Evolutionary conservation across 1,140 invertebrate genomes (phyloP).

Genomic region (Solen grandis): DNA sequence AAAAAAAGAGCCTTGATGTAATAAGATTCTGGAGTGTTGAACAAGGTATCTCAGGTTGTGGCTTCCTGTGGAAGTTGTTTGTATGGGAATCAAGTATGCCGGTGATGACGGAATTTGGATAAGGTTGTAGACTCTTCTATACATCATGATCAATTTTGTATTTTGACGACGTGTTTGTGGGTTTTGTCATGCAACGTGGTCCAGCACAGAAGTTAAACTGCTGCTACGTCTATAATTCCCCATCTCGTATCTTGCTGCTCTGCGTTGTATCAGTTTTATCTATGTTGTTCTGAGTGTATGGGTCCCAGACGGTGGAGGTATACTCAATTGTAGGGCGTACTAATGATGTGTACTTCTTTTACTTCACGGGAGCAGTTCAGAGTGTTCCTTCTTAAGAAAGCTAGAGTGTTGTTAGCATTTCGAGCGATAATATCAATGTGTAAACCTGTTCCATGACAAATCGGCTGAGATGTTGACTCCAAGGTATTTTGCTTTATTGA

Average conservation of each 20-base stretch:
- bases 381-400: constrained; percentile 37
- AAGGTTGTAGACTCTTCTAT: background rate
- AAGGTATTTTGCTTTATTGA: constrained; percentile 12
- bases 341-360: constrained; percentile 1
- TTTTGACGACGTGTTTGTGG: background rate
- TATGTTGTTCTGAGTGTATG: constrained; percentile 28
- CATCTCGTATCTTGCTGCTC: constrained; percentile 48
- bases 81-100: background rate
- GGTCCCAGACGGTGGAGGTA: constrained; percentile 54
- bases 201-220: background rate
- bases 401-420: constrained; percentile 24
- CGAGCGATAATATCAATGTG: background rate
- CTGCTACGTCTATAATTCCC: constrained; percentile 2
- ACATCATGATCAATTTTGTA: background rate
- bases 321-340: constrained; percentile 49
- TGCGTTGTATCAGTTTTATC: constrained; percentile 56
- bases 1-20: too few relatives aligned
- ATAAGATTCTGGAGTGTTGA: background rate
- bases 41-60: too few relatives aligned
- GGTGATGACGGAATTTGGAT: background rate
- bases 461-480: background rate
- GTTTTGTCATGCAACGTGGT: background rate
- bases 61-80: background rate
- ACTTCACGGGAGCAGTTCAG: background rate
- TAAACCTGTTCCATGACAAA: background rate